Percentiles rank a stretch among this genome's conserved stretches.
Evolutionary conservation across 2,888 invertebrate species (phyloP).

Genomic region (Acheta domesticus): DNA sequence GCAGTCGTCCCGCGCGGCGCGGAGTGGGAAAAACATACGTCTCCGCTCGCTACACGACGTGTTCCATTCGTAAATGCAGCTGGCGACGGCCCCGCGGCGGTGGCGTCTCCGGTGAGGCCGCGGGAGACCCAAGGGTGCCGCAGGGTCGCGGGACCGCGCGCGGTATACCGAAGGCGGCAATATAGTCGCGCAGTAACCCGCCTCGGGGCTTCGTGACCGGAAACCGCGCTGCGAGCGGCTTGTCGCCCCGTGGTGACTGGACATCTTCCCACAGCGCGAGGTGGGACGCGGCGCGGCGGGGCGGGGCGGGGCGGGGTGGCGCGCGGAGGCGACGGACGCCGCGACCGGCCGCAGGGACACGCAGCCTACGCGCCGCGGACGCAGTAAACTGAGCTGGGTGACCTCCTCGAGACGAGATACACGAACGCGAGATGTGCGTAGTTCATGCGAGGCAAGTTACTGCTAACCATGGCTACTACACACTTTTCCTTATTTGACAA

Average conservation of each 20-base stretch:
- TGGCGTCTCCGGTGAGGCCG: not conserved
- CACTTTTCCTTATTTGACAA: no score
- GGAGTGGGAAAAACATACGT: not conserved
- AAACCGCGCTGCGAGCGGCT: not conserved
- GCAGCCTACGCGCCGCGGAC: no score
- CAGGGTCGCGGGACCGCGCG: not conserved
- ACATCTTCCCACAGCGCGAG: not conserved
- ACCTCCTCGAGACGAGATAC: no score
- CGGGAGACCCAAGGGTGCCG: not conserved
- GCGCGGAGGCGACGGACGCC: no score
- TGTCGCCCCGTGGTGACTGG: not conserved
- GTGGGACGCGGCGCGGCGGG: not conserved
- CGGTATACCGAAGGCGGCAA: not conserved
- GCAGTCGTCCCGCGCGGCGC: not conserved
- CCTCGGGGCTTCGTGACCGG: conserved; percentile 7
- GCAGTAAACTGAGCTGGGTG: no score
- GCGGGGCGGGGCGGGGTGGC: no score
- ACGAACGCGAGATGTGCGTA: no score
- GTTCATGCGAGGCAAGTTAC: no score
- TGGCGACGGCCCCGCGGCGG: not conserved
- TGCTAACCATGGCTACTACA: no score
- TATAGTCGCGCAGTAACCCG: not conserved
- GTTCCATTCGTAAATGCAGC: not conserved
- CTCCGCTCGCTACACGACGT: no score
- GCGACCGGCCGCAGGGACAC: no score